Percentiles rank a stretch among this genome's conserved stretches.
Evolutionary conservation across 2,113 vertebrate species (phyloP).

Genomic region (Zeus faber): DNA sequence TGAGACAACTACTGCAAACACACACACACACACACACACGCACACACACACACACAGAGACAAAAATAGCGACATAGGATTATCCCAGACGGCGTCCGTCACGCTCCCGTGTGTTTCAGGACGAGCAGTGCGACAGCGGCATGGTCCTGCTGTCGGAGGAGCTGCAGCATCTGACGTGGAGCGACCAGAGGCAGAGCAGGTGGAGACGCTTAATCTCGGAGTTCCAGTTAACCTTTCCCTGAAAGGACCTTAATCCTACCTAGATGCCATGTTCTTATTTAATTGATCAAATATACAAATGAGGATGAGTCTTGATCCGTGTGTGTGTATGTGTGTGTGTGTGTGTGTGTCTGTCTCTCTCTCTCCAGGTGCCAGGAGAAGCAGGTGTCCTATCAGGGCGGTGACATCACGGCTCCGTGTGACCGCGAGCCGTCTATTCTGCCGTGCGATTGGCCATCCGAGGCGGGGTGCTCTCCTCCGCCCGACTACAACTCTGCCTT

Average conservation of each 20-base stretch:
- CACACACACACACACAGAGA: background rate
- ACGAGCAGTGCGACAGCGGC: conserved; percentile 80
- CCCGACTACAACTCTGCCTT: conserved; percentile 74
- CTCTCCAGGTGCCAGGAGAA: conserved; percentile 39
- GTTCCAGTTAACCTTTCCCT: background rate
- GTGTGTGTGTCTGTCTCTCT: background rate
- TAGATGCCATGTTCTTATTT: background rate
- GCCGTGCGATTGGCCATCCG: conserved; percentile 44
- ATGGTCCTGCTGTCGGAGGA: conserved; percentile 83
- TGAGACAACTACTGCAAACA: too few species aligned
- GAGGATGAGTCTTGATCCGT: background rate
- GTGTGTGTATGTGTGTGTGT: background rate
- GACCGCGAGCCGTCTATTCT: conserved; percentile 29
- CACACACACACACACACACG: background rate
- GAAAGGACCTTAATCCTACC: background rate
- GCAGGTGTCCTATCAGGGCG: conserved; percentile 28
- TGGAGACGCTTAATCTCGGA: conserved; percentile 20
- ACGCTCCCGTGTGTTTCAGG: conserved; percentile 65
- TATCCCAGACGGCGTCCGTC: too few species aligned
- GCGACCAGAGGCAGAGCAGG: conserved; percentile 63
- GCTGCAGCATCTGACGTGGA: conserved; percentile 79
- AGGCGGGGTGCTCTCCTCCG: conserved; percentile 45
- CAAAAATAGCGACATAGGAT: too few species aligned
- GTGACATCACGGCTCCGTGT: conserved; percentile 21
- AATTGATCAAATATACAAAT: background rate